phyloP scores from a whole-genome alignment of 2,888 invertebrate species.

The Noctuana brunneofusca region DNA sequence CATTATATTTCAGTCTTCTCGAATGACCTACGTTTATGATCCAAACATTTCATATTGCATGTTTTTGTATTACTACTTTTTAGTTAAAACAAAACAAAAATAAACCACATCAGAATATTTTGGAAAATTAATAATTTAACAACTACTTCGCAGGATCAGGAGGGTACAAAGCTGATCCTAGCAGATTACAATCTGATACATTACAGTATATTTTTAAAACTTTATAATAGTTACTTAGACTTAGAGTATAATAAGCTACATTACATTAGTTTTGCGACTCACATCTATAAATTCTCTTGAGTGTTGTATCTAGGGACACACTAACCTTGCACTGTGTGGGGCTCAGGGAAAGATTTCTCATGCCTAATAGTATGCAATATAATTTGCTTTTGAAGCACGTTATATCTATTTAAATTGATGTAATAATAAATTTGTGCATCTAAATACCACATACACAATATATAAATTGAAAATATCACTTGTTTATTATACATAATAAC shows the following conservation, averaged over 20 bases:
- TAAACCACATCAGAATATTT: background rate
- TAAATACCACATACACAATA: slow-evolving; percentile 31
- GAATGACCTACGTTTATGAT: slow-evolving; percentile 20
- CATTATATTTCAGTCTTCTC: slow-evolving; percentile 33
- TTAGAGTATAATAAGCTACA: slow-evolving; percentile 53
- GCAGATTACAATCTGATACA: slow-evolving; percentile 28
- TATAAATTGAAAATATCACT: slow-evolving; percentile 34
- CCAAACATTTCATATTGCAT: slow-evolving; percentile 3
- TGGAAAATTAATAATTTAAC: background rate
- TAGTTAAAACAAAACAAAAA: background rate
- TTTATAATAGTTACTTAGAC: slow-evolving; percentile 39
- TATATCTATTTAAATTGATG: slow-evolving; percentile 41
- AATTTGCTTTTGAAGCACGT: slow-evolving; percentile 60
- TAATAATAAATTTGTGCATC: slow-evolving; percentile 30
- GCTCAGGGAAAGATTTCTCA: slow-evolving; percentile 62
- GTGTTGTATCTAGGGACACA: slow-evolving; percentile 43
- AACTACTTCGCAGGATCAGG: background rate
- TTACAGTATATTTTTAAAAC: slow-evolving; percentile 36
- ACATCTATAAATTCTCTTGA: slow-evolving; percentile 41
- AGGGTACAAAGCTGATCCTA: background rate
- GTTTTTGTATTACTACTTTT: background rate
- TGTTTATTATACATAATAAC: slow-evolving; percentile 17
- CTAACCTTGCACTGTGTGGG: slow-evolving; percentile 64
- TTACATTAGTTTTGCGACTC: slow-evolving; percentile 47
- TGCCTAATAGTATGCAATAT: slow-evolving; percentile 41